Evolutionary conservation across 2,888 invertebrate genomes (phyloP).

Genomic region (Poecilobothrus nobilitatus): DNA sequence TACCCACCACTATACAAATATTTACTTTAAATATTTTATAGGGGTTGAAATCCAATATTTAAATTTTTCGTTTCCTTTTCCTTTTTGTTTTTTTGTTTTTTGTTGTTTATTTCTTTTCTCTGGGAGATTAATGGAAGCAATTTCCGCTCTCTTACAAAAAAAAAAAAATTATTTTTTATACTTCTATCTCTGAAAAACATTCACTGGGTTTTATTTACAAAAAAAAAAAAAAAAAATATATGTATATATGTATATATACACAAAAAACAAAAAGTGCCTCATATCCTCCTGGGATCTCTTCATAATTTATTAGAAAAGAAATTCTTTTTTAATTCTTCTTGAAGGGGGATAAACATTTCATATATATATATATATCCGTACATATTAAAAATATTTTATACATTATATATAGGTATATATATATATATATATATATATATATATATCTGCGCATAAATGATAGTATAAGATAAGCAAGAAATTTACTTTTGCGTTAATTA

Average conservation of each 20-base stretch:
- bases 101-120: background rate
- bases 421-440: background rate
- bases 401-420: background rate
- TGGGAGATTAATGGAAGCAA: conserved; percentile 5
- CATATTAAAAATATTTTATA: too few species aligned
- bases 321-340: background rate
- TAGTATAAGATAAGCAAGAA: background rate
- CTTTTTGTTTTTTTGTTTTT: background rate
- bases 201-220: background rate
- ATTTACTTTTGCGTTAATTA: conserved; percentile 6
- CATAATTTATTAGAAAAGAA: conserved; percentile 1
- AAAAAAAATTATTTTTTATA: too few species aligned
- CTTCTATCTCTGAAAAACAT: background rate
- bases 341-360: background rate
- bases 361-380: background rate
- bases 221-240: background rate
- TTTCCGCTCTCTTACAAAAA: background rate
- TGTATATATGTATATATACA: too few species aligned
- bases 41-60: conserved; percentile 4
- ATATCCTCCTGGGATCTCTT: background rate
- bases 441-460: background rate
- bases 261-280: background rate
- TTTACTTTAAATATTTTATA: conserved; percentile 4
- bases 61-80: background rate
- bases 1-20: background rate